Evolutionary conservation across 2,113 vertebrate species (phyloP), one percentile per base, ranked within the genome.

Genomic region (Taurulus bubalis): DNA sequence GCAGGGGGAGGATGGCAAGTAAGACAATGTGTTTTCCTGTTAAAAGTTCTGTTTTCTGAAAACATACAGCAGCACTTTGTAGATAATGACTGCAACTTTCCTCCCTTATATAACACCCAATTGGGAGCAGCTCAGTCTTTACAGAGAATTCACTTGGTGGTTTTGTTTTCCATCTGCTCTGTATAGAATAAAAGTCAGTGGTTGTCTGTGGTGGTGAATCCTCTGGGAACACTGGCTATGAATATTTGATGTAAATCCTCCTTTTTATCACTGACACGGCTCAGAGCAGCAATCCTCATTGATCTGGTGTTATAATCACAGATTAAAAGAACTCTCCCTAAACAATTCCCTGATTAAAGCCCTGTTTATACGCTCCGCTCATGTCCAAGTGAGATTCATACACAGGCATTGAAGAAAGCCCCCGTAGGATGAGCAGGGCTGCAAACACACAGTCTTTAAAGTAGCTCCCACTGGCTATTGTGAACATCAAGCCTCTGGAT

Each of bases 241-340:
- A 95, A 95, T 95, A 93, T 94, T 94, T 95, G 86, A 95, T 95
- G 90, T 85, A 92, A 93, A 92, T 92, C 89, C 90, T 90, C 77
- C 84, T 88, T 93, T 94, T 92, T 92, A 91, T 93, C 92, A 82
- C 73, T 75, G 90, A 87, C 90, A 88, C 73, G 78, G 90, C 87
- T 91, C 87, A 80, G 86, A 94, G 90, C 85, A 69, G 81, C 90
- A 90, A 89, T 91, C 86, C 75, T 89, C 93, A 92, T 91, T 94
- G 93, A 95, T 95, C 94, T 94, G 88, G 65, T 91, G 90, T 93
- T 93, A 88, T 94, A 92, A 95, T 94, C 89, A 91, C 87, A 93
- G 89, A 94, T 94, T 94, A 90, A 94, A 91, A 87, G 83, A 92
- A 90, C 86, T 90, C 89, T 93, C 86, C 89, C 90, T 83, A 88